phyloP scores from a whole-genome alignment of 2,797 vertebrate species.

The Sphaeramia orbicularis region DNA sequence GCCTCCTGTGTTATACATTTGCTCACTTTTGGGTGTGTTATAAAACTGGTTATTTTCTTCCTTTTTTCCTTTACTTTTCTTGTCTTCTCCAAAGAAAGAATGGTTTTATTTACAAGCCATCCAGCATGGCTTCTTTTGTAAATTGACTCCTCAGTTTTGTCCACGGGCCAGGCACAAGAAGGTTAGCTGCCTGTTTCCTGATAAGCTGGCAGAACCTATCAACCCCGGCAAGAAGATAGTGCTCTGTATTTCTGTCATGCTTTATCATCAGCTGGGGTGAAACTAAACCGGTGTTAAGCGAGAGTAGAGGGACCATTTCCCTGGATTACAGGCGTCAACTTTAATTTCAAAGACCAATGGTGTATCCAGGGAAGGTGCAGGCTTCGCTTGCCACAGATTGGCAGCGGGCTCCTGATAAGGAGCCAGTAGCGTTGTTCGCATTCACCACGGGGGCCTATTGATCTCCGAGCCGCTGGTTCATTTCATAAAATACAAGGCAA shows the following conservation, averaged over 20 bases:
- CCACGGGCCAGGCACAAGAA: conserved; percentile 81
- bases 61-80: conserved; percentile 38
- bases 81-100: conserved; percentile 62
- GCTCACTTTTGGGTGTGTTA: conserved; percentile 66
- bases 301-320: conserved; percentile 86
- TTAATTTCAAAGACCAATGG: conserved; percentile 92
- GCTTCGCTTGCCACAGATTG: conserved; percentile 85
- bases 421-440: conserved; percentile 71
- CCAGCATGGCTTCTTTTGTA: conserved; percentile 80
- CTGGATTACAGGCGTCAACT: conserved; percentile 88
- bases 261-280: conserved; percentile 88
- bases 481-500: conserved; percentile 79
- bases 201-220: conserved; percentile 89
- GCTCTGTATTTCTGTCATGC: conserved; percentile 87
- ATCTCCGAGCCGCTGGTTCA: conserved; percentile 81
- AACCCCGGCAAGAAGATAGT: conserved; percentile 83
- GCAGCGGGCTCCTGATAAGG: conserved; percentile 82
- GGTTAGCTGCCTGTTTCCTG: conserved; percentile 85
- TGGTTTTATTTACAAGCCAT: conserved; percentile 83
- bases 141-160: conserved; percentile 87
- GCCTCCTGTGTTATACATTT: conserved; percentile 76
- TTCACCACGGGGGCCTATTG: conserved; percentile 80
- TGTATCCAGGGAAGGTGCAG: conserved; percentile 86
- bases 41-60: conserved; percentile 69
- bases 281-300: conserved; percentile 88